Base-by-base conservation (phyloP, 2,888 invertebrate species). In the Mythimna loreyi region DNA sequence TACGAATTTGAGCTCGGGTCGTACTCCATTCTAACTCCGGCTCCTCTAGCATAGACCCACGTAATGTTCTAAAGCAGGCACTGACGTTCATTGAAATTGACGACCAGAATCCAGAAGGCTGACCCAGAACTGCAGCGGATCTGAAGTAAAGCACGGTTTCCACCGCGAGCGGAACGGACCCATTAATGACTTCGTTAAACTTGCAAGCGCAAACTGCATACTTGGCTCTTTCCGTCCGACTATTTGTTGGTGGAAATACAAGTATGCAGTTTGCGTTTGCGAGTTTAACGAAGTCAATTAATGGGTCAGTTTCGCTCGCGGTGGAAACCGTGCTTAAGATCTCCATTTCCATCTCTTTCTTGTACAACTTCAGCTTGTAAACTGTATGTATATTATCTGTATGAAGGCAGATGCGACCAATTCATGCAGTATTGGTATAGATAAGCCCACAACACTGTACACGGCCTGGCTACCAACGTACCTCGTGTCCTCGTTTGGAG, bases 401-500 rank as follows among this genome's bases (percentile, higher is more conserved):
- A 78, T 66, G 77, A 56, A 66, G 66, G 75, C 75, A 50, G 40
- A 69, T 81, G 81, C 81, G 56, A 81, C 69, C 75, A 81, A 79
- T 79, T 77, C 83, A 83, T 83, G 83, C 83, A 83, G 77, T 75
- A 77, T 83, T 74, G 82, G 69, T 83, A 49, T 67, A 65, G 7
- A 45, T 66, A 81, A 81, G 79, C 79, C 72, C 71, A 83, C 79
- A 75, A 81, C 68, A 75, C 66, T 83, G 67, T 72, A 75, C 82
- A 81, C 67, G 78, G 78, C 67, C 67, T 73, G 52, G 56, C 79
- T 83, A 81, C 76, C 57, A 70, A 83, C 83, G 72, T 83, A 83
- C 83, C 83, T 83, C 83, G 33, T 82, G 79, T 84, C 82, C 84
- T 79, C 83, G 79, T 56, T 83, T 83, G 75, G 83, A 83, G 83